Conservation (phyloP, 2,797 vertebrate genomes). For the Macropus fuliginosus region DNA sequence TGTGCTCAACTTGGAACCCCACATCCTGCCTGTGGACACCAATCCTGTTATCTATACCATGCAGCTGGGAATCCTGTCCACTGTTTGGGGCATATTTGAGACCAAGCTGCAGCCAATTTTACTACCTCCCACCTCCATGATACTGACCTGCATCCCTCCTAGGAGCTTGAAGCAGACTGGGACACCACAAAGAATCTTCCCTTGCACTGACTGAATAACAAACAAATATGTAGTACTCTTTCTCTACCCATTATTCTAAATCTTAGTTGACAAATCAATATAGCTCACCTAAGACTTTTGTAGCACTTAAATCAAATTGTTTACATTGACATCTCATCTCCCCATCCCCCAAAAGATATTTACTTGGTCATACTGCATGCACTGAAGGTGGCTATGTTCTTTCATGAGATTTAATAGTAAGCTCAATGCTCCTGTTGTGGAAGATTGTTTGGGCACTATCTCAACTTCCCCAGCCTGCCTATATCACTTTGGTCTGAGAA, state of each 20-base stretch:
- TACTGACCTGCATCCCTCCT: not conserved
- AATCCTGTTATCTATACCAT: not conserved
- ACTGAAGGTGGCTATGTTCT: not conserved
- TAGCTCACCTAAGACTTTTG: not conserved
- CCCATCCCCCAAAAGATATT: not conserved
- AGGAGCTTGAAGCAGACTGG: not conserved
- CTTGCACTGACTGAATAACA: not conserved
- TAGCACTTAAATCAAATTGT: not conserved
- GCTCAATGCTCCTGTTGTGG: not conserved
- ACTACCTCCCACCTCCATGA: not conserved
- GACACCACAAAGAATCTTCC: not conserved
- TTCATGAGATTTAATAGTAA: not conserved
- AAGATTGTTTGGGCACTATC: not conserved
- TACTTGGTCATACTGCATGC: not conserved
- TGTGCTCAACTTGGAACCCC: not conserved
- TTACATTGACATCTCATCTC: not conserved
- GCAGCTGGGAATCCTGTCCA: not conserved
- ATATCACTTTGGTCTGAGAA: not conserved
- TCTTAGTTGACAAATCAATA: not conserved
- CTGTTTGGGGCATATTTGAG: not conserved
- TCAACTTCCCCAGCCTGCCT: not conserved
- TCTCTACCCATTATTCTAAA: not conserved
- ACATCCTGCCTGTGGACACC: not conserved
- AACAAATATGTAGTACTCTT: not conserved
- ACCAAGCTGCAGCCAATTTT: not conserved